Evolutionary conservation across 2,888 invertebrate species (phyloP).

Genomic region (Thysanoteuthis rhombus): DNA sequence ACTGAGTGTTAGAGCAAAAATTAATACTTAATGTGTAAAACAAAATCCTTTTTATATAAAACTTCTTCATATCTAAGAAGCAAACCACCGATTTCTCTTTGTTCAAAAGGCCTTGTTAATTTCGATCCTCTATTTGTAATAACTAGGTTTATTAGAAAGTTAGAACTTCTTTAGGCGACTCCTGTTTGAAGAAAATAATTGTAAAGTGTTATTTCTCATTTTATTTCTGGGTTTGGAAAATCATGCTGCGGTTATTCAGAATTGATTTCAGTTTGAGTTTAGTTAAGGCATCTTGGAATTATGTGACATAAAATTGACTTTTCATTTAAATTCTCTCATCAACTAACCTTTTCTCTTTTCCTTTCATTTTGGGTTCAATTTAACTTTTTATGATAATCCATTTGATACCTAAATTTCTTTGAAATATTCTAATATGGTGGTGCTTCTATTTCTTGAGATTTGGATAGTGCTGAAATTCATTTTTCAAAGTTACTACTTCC

Average conservation of each 20-base stretch:
- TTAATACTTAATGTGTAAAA: not conserved
- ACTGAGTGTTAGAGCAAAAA: conserved; percentile 12
- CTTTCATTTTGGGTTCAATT: not conserved
- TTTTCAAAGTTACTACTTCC: not conserved
- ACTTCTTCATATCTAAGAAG: not conserved
- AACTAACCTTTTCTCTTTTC: not conserved
- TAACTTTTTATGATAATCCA: not conserved
- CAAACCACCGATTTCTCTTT: not conserved
- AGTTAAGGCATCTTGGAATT: not conserved
- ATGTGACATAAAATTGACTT: not conserved
- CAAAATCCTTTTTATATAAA: not conserved
- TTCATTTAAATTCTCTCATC: not conserved
- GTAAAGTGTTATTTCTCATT: too few species aligned
- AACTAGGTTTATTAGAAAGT: too few species aligned
- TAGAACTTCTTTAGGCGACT: not conserved
- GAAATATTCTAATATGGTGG: not conserved
- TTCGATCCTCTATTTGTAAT: not conserved
- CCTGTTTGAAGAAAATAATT: too few species aligned
- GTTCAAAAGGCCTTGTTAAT: not conserved
- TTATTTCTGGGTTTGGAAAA: too few species aligned
- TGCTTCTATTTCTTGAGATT: not conserved
- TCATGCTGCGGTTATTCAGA: not conserved
- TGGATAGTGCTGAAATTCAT: not conserved
- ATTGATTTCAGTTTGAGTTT: not conserved
- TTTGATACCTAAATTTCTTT: not conserved